phyloP scores from a whole-genome alignment of 2,113 vertebrate genomes.

The Kryptolebias marmoratus region DNA sequence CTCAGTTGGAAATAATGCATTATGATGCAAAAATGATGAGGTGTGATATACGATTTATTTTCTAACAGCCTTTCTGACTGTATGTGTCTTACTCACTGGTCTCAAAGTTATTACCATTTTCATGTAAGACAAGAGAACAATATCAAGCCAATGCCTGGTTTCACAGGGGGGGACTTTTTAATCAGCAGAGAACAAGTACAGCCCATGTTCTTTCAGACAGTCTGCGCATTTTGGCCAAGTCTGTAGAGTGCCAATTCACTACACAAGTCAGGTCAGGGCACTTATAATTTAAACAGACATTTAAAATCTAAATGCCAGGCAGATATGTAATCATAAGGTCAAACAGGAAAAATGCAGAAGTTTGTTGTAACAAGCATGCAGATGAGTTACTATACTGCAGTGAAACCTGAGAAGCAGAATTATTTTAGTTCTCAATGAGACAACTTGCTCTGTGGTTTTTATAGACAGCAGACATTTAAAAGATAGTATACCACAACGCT shows the following conservation, averaged over 20 bases:
- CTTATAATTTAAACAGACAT: not conserved
- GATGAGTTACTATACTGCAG: no score
- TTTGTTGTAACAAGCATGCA: no score
- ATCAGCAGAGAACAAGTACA: not conserved
- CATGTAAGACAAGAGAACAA: not conserved
- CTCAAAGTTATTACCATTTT: not conserved
- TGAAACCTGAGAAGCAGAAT: no score
- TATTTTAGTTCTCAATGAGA: no score
- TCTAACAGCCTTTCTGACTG: not conserved
- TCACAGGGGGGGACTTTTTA: not conserved
- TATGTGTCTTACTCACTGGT: not conserved
- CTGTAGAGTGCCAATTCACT: not conserved
- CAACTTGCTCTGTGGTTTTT: no score
- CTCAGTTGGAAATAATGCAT: slow-evolving; percentile 5
- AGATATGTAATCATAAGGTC: no score
- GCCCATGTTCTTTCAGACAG: not conserved
- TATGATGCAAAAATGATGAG: slow-evolving; percentile 17
- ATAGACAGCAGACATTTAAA: no score
- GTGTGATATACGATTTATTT: slow-evolving; percentile 26
- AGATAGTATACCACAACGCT: no score
- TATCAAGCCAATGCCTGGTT: not conserved
- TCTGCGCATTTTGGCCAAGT: not conserved
- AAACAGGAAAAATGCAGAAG: no score
- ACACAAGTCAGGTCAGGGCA: no score
- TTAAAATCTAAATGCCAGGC: no score